phyloP scores from a whole-genome alignment of 2,888 invertebrate species.

The Meteorus cinctellus region DNA sequence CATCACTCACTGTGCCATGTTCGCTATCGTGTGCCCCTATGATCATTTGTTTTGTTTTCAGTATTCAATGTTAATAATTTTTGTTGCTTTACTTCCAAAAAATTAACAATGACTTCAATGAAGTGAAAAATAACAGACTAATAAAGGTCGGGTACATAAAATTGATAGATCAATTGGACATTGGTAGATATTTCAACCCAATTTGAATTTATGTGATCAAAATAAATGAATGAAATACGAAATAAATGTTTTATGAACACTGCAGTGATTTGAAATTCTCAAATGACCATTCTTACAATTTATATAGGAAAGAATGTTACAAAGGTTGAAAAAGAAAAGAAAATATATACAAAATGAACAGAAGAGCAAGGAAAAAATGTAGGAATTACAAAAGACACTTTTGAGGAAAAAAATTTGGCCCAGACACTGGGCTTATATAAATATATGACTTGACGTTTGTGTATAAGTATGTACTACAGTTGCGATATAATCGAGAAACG shows the following conservation, averaged over 20 bases:
- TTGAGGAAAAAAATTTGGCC: slow-evolving; percentile 2
- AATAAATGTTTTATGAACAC: too few species aligned
- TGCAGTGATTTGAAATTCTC: too few species aligned
- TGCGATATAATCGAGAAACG: slow-evolving; percentile 17
- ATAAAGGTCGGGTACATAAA: neutral
- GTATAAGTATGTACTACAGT: slow-evolving; percentile 12
- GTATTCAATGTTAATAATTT: slow-evolving; percentile 17
- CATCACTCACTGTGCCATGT: neutral
- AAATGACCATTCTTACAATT: too few species aligned
- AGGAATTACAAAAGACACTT: neutral
- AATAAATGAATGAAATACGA: too few species aligned
- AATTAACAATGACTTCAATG: neutral
- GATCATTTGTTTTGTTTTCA: slow-evolving; percentile 8
- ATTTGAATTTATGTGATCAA: too few species aligned
- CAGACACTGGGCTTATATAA: neutral
- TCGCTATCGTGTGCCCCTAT: slow-evolving; percentile 16
- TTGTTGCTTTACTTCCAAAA: neutral
- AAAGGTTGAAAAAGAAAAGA: too few species aligned
- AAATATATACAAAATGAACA: neutral
- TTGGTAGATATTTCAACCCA: too few species aligned
- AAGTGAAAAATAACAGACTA: neutral
- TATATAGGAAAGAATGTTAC: too few species aligned
- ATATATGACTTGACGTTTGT: too few species aligned
- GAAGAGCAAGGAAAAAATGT: neutral
- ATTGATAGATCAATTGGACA: too few species aligned